phyloP scores from a whole-genome alignment of 2,113 vertebrate genomes.

The Empidonax traillii region DNA sequence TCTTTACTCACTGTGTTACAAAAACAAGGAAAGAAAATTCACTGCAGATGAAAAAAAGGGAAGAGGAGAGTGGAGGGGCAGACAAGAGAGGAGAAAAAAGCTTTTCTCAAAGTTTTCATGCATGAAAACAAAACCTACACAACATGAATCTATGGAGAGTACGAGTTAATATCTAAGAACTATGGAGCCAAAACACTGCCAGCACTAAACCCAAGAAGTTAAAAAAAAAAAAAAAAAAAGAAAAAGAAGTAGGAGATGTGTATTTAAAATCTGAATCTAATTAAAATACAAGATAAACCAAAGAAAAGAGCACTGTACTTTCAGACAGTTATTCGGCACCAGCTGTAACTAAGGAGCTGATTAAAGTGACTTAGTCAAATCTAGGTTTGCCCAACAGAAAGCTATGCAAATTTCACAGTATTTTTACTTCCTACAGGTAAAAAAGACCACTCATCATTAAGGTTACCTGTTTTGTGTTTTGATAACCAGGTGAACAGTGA shows the following conservation, averaged over 20 bases:
- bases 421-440: background rate
- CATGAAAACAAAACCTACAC: background rate
- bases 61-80: background rate
- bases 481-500: conserved; percentile 85
- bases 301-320: background rate
- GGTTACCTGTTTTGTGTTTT: conserved; percentile 84
- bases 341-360: background rate
- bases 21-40: background rate
- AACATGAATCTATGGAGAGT: background rate
- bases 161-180: background rate
- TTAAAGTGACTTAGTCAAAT: background rate
- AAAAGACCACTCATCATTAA: background rate
- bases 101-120: background rate
- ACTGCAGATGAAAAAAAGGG: background rate
- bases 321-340: background rate
- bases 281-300: background rate
- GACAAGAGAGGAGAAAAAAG: no score
- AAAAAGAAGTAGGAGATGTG: background rate
- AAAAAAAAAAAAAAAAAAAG: background rate
- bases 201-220: background rate
- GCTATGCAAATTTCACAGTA: background rate
- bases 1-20: background rate
- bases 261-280: background rate
- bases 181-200: background rate
- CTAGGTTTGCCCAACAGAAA: background rate